Base-by-base conservation (phyloP, 2,888 invertebrate species). In the Pemphredon lugubris region DNA sequence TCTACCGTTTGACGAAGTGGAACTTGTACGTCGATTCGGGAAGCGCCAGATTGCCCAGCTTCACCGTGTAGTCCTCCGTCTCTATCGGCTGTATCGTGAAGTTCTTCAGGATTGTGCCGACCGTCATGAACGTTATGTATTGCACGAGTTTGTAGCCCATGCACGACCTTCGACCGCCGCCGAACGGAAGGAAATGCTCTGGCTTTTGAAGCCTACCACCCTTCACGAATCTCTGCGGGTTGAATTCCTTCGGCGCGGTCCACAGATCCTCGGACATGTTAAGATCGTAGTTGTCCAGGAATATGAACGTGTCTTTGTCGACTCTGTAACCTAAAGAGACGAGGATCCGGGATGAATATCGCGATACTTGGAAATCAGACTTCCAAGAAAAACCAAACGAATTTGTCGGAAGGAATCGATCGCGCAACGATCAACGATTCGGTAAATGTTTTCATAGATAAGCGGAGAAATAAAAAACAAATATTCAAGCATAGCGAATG, bases 101-200 rank as follows among this genome's bases (percentile, higher is more conserved):
- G 68, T 91, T 90, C 83, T 93, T 92, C 60, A 93, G 83, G 14
- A 93, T 77, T 14, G 91, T 91, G 2, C 92, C 91, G 9, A 93
- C 71, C 2, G 91, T 90, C 1, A 92, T 90, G 79, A 93, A 93
- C 55, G 92, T 91, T 6, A 93, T 84, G 51, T 92, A 90, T 75
- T 93, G 93, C 0, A 94, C 93, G 89, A 94, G 90, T 83, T 93
- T 93, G 88, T 93, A 93, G 0, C 94, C 94, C 92, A 94, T 92
- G 86, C 94, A 94, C 30, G 93, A 92, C 37, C 94, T 89, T 70
- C 92, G 90, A 0, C 94, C 94, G 2, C 92, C 93, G 0, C 93
- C 93, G 85, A 94, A 94, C 0, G 94, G 94, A 16, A 94, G 86
- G 83, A 94, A 94, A 82, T 93, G 91, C 23, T 93, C 92, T 0